Evolutionary conservation across 2,888 invertebrate species (phyloP), one percentile per base, ranked within the genome.

Genomic region (Eudasyphora cyanicolor): DNA sequence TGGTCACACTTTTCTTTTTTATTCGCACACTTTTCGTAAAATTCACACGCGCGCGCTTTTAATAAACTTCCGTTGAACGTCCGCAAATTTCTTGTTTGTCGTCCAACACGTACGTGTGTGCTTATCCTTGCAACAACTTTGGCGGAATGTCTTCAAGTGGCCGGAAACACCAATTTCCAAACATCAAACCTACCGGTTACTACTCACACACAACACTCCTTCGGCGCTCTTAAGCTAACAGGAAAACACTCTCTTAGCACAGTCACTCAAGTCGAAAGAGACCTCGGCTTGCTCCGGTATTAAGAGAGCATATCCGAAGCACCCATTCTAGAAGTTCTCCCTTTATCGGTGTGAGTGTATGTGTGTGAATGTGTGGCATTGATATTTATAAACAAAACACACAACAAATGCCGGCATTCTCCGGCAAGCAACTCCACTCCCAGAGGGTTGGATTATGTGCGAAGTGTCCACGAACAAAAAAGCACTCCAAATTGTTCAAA

Each of bases 71-170:
- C 78, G 62, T 69, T 75, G 64, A 8, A 64, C 57, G 79, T 78
- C 27, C 78, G 62, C 62, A 71, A 12, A 64, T 70, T 70, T 35
- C 29, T 5, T 49, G 42, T 42, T 62, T 6, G 51, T 77, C 82
- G 75, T 74, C 79, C 83, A 79, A 78, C 76, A 67, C 69, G 67
- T 67, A 76, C 60, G 75, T 82, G 73, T 86, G 87, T 88, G 88
- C 84, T 88, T 90, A 89, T 90, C 91, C 91, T 91, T 89, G 89
- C 90, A 89, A 87, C 89, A 89, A 88, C 89, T 88, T 89, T 86
- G 87, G 89, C 89, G 87, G 87, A 88, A 88, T 88, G 86, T 81
- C 60, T 84, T 85, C 83, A 86, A 86, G 86, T 88, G 87, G 89
- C 89, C 88, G 88, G 88, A 87, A 87, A 78, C 81, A 76, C 71